Conservation (phyloP, 2,113 vertebrate species). For the Clarias batrachus region DNA sequence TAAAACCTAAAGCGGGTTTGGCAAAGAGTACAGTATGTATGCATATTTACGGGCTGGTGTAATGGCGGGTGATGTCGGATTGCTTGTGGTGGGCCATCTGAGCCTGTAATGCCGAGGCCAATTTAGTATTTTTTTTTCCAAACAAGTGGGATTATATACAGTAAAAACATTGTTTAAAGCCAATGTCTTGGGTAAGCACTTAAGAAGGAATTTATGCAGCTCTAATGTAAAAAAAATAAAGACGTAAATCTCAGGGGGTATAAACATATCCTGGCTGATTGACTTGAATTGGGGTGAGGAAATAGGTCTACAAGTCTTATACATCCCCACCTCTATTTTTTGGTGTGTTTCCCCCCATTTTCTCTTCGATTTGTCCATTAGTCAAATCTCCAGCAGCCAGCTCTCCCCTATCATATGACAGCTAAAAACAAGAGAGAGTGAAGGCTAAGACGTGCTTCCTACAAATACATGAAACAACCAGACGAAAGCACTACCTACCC, state of each 20-base stretch:
- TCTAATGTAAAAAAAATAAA: neutral
- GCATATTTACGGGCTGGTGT: no score
- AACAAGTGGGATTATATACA: neutral
- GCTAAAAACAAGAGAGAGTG: neutral
- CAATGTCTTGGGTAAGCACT: neutral
- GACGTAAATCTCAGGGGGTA: neutral
- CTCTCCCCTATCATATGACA: neutral
- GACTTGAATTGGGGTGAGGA: neutral
- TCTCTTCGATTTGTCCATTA: neutral
- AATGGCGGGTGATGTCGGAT: no score
- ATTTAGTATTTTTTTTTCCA: no score
- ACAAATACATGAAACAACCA: neutral
- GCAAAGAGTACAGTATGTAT: no score
- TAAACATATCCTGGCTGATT: neutral
- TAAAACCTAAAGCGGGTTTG: no score
- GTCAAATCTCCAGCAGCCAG: neutral
- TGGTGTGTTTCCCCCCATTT: neutral
- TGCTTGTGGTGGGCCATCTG: no score
- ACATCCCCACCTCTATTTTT: no score
- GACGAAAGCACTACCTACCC: neutral
- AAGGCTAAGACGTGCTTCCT: neutral
- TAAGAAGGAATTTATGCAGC: neutral
- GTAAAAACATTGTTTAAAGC: neutral
- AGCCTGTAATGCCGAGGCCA: no score
- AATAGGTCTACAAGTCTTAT: neutral